Conservation (phyloP, 2,888 invertebrate species). For the Schizotus pectinicornis region DNA sequence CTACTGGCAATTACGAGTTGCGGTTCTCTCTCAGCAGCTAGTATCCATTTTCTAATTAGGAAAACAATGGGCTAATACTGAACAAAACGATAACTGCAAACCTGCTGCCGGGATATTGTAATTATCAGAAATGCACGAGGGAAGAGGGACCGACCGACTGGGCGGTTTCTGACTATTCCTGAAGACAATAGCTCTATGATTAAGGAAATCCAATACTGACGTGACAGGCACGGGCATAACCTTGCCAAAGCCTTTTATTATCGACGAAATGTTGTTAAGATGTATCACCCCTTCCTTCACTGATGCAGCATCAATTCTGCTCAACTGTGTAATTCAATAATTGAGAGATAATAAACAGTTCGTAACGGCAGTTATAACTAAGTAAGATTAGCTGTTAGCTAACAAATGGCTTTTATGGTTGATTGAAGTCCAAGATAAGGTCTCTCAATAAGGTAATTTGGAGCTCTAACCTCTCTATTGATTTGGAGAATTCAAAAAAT, state of each 20-base stretch:
- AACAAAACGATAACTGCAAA: slow-evolving; percentile 25
- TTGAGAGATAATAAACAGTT: slow-evolving; percentile 29
- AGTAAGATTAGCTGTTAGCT: too few relatives aligned
- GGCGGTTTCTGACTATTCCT: slow-evolving; percentile 17
- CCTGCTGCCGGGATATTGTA: slow-evolving; percentile 25
- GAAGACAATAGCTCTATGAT: slow-evolving; percentile 26
- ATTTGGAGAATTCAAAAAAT: too few relatives aligned
- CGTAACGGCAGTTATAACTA: slow-evolving; percentile 8
- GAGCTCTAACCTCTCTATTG: too few relatives aligned
- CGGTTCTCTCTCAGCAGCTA: slow-evolving; percentile 4
- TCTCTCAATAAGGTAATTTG: too few relatives aligned
- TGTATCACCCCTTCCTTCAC: slow-evolving; percentile 16
- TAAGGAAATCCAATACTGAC: slow-evolving; percentile 27
- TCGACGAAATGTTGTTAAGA: slow-evolving; percentile 17
- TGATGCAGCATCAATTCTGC: slow-evolving; percentile 15
- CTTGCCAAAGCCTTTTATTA: slow-evolving; percentile 18
- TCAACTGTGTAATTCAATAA: slow-evolving; percentile 31
- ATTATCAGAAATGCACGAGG: slow-evolving; percentile 21
- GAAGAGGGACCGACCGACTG: neutral
- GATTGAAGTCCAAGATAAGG: too few relatives aligned
- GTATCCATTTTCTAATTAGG: slow-evolving; percentile 19
- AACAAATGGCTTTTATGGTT: too few relatives aligned
- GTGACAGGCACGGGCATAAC: slow-evolving; percentile 17
- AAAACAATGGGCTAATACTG: slow-evolving; percentile 19
- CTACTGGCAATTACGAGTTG: neutral